These are phyloP conservation scores for Dryococelus australis DNA, from an alignment of 2,888 invertebrate species.

Conservation along the genomic window DNA sequence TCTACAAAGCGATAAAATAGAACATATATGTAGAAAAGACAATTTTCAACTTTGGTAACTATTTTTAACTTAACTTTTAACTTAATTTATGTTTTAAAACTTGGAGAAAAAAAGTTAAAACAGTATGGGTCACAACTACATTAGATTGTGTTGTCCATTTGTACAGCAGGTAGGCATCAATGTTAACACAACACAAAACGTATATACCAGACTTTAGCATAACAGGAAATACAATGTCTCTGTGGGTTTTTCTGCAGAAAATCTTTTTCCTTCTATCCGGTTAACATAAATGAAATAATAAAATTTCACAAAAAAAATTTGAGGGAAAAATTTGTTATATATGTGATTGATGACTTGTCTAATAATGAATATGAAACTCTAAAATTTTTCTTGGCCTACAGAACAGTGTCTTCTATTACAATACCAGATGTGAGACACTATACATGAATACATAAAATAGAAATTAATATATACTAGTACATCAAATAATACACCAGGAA, in stretches of 20 bases:
- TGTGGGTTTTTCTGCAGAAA: too few species aligned
- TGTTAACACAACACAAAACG: neutral
- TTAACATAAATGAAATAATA: too few species aligned
- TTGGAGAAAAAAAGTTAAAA: too few species aligned
- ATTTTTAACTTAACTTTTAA: neutral
- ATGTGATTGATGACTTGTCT: too few species aligned
- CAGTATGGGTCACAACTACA: neutral
- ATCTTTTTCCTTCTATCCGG: too few species aligned
- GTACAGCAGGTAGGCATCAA: neutral
- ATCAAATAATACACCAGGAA: neutral
- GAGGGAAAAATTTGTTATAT: too few species aligned
- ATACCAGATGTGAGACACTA: neutral
- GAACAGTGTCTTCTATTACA: neutral
- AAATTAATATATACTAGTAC: neutral
- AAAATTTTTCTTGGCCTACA: neutral
- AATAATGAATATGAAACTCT: too few species aligned
- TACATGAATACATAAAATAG: neutral
- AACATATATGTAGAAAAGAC: neutral
- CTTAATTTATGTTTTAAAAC: neutral
- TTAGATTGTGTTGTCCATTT: neutral
- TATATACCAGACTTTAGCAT: too few species aligned
- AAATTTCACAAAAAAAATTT: too few species aligned
- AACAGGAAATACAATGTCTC: too few species aligned
- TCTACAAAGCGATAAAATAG: neutral
- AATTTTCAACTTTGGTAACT: constrained; percentile 2